Evolutionary conservation across 53 echinoderm and acorn worm species (phyloP).

Genomic region (Henricia sp.): DNA sequence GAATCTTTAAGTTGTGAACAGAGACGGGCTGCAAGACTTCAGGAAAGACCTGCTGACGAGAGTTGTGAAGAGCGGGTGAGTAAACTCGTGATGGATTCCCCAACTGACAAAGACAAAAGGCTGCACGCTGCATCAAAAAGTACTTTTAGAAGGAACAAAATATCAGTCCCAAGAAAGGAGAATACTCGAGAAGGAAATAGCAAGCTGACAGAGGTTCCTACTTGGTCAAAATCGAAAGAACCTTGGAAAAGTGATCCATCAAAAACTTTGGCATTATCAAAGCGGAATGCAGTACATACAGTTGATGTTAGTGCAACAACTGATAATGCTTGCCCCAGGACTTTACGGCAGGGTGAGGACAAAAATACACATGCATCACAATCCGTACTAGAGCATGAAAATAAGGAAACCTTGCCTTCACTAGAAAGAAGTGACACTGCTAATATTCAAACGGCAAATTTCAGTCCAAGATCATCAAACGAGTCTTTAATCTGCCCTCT

Average conservation of each 20-base stretch:
- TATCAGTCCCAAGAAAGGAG: constrained; percentile 4
- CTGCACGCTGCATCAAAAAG: too few relatives aligned
- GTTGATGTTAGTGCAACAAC: too few relatives aligned
- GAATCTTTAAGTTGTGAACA: neutral
- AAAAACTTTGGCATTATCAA: too few relatives aligned
- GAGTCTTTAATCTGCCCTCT: neutral
- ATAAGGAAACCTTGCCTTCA: too few relatives aligned
- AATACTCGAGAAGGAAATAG: neutral
- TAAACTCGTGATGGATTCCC: neutral
- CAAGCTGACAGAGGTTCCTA: neutral
- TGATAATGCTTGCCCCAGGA: too few relatives aligned
- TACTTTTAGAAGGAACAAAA: neutral
- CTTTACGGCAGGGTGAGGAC: too few relatives aligned
- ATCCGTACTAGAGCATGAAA: too few relatives aligned
- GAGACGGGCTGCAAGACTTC: neutral
- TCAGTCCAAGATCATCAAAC: neutral
- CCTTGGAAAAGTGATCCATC: neutral
- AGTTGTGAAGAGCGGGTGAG: neutral
- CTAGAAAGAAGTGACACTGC: too few relatives aligned
- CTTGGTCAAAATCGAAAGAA: neutral
- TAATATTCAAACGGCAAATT: neutral
- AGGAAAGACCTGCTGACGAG: neutral
- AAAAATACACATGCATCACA: too few relatives aligned
- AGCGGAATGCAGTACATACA: too few relatives aligned
- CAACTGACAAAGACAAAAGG: neutral